Conservation (phyloP, 2,797 vertebrate species). For the Catamblyrhynchus diadema region DNA sequence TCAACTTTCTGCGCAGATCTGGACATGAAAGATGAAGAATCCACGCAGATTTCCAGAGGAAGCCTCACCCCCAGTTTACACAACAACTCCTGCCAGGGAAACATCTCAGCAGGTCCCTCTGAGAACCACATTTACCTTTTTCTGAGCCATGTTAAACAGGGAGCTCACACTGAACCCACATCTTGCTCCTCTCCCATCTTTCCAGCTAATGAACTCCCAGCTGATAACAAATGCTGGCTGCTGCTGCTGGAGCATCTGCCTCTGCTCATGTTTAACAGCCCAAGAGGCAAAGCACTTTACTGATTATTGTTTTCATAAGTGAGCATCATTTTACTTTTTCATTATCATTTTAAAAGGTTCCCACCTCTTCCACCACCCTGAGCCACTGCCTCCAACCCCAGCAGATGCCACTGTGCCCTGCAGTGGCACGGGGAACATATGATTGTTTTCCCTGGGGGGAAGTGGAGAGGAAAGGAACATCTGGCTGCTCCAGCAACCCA, state of each 20-base stretch:
- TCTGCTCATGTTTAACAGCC: background rate
- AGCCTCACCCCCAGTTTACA: background rate
- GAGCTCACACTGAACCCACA: background rate
- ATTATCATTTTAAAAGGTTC: constrained; percentile 13
- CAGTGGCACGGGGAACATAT: background rate
- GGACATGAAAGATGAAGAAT: background rate
- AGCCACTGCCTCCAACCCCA: background rate
- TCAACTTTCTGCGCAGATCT: background rate
- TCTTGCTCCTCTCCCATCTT: background rate
- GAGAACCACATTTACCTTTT: background rate
- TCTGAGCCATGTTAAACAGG: background rate
- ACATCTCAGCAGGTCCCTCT: background rate
- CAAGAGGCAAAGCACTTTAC: background rate
- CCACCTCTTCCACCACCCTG: background rate
- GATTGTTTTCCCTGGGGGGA: background rate
- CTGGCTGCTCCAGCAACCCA: background rate
- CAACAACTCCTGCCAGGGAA: background rate
- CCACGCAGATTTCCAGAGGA: background rate
- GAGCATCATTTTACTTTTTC: background rate
- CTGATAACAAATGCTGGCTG: background rate
- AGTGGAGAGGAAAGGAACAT: background rate
- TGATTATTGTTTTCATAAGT: background rate
- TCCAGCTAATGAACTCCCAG: constrained; percentile 9
- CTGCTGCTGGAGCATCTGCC: background rate
- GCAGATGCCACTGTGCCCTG: background rate